Evolutionary conservation across 2,888 invertebrate genomes (phyloP).

Genomic region (Vandiemenella viatica): DNA sequence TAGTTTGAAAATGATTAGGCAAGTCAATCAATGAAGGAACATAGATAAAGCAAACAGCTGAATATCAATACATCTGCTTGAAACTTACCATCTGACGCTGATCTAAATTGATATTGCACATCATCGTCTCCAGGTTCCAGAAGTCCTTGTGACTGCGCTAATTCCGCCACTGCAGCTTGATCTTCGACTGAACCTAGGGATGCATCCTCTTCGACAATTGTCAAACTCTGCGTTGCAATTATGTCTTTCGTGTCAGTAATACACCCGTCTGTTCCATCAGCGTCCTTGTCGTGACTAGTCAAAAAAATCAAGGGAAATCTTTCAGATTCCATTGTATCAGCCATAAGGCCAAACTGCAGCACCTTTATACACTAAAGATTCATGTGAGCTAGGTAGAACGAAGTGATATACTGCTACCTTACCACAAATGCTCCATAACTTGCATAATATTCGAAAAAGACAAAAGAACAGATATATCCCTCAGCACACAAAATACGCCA

Average conservation of each 20-base stretch:
- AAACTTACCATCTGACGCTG: slow-evolving; percentile 29
- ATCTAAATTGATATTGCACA: slow-evolving; percentile 31
- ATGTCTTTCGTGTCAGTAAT: slow-evolving; percentile 18
- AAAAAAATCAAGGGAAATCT: background rate
- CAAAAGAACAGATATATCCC: no score
- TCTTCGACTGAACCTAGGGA: slow-evolving; percentile 33
- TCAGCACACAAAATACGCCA: background rate
- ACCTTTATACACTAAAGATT: no score
- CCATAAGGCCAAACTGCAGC: no score
- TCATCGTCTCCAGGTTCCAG: slow-evolving; percentile 35
- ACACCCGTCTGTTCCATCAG: slow-evolving; percentile 15
- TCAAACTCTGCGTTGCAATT: slow-evolving; percentile 26
- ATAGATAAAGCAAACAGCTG: no score
- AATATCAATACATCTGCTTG: background rate
- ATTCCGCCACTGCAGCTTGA: slow-evolving; percentile 33
- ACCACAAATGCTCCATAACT: no score
- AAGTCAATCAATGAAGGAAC: no score
- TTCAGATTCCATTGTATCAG: background rate
- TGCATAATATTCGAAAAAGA: no score
- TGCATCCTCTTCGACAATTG: slow-evolving; percentile 32
- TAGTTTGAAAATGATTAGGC: no score
- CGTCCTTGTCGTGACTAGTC: slow-evolving; percentile 18
- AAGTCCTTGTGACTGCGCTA: slow-evolving; percentile 38
- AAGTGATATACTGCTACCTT: no score
- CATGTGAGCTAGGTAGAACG: no score